Base-by-base conservation (phyloP, 2,888 invertebrate species). In the Drosophila nr. perissopoda region DNA sequence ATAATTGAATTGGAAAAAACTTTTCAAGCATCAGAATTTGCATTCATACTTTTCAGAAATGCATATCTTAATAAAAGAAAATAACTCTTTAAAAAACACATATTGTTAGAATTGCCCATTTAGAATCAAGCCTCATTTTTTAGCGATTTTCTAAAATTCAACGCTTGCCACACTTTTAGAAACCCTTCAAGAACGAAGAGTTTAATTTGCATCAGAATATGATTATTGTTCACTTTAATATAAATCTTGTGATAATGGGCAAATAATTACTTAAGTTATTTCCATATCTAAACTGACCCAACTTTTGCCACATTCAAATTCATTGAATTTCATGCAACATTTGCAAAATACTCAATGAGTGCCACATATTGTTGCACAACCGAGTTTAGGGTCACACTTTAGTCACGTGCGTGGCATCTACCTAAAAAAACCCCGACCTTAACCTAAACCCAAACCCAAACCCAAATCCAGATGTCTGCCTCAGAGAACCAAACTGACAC, bases 361-460 rank as follows among this genome's bases (percentile, higher is more conserved):
- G 16, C 8, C 54, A 25, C 18, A 21, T 56, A 40, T 38, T 56
- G 40, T 56, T 40, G 56, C 57, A 29, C n/a, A 40, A 57, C n/a
- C 40, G 42, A 46, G 33, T 59, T 52, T 38, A 51, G 34, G 57
- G 79, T 56, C 79, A 52, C 75, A 73, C 79, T 73, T 78, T 40
- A 56, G 75, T 78, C 75, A 76, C 75, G 75, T 76, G 75, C 73
- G 36, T 74, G 51, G 34, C 40, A 21, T 33, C 29, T 34, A 59
- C 53, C 53, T 31, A 31, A 25, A 42, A 42, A 21, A 46, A 46
- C 25, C 16, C 46, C 29, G 16, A 40, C 31, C 54, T 56, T 61
- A 31, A 13, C 31, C 54, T 46, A 72, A 27, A 13, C 31, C 40
- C 25, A 16, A 40, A 11, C 31, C 11, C 42, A 62, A 34, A 8